Base-by-base conservation (phyloP, 2,888 invertebrate genomes). In the Eutolmus rufibarbis region DNA sequence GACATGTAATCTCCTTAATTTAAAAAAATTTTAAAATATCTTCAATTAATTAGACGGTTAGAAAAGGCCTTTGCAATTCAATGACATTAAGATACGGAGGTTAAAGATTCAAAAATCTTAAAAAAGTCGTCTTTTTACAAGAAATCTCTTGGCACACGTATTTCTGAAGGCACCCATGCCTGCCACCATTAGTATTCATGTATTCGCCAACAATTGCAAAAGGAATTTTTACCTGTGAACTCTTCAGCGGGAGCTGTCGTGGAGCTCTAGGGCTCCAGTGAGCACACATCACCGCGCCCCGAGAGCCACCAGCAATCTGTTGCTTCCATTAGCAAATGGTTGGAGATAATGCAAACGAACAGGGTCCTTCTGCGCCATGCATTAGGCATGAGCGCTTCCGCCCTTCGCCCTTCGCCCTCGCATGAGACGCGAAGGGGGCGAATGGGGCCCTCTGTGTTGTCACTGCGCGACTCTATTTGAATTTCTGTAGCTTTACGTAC, bases 291-390 rank as follows among this genome's bases (percentile, higher is more conserved):
- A 19, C 51, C 51, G 19, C 51, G 51, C 51, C 51, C 51, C 74
- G 40, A 76, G 40, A 31, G 34, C 37, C 76, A 76, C 12, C 28
- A 40, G 76, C 76, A 76, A 76, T 76, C 76, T 76, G 76, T 76
- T 76, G 76, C 76, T 76, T 76, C 76, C 76, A 76, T 76, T 76
- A 76, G 76, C 76, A 76, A 76, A 76, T 76, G 76, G 76, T 34
- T 37, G 37, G 37, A 40, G 40, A 76, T 76, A 76, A 76, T 76
- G 76, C 31, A 76, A 76, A 76, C 76, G 40, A 76, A 76, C 40
- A 37, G 37, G 34, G 16, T 76, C 37, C 76, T 76, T 34, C 76
- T 40, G 19, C 28, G 76, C 31, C 40, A 76, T 40, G 76, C 34
- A 76, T 76, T 76, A 76, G 40, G 4, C 37, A 76, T 76, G 76